Base-by-base conservation (phyloP, 2,113 vertebrate species). In the Taurulus bubalis region DNA sequence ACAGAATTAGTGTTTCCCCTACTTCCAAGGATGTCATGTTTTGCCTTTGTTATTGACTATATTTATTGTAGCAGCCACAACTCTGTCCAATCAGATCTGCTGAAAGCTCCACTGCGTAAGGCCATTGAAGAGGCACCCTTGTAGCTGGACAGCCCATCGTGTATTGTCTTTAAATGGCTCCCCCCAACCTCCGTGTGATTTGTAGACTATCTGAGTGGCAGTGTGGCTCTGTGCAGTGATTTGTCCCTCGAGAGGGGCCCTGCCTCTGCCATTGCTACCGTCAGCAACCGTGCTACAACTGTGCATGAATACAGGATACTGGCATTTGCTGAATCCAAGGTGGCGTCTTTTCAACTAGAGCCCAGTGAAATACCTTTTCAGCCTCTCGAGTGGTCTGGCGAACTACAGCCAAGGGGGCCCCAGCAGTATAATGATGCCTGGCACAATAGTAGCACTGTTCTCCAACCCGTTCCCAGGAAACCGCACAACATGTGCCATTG, bases 381-480 rank as follows among this genome's bases (percentile, higher is more conserved):
- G 94, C 83, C 89, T 80, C 83, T 95, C 85, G 89, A 95, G 94
- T 95, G 94, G 88, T 90, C 89, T 40, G 86, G 89, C 68, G 42
- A 93, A 90, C 89, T 79, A 42, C 75, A 84, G 92, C 94, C 93
- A 90, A 94, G 69, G 90, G 90, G 94, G 91, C 93, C 92, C 87
- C 51, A 78, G 87, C 79, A 76, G 90, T 92, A 95, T 94, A 95
- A 95, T 94, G 94, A 95, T 92, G 93, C 90, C 90, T 93, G 94
- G 93, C 94, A 96, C 94, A 96, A 96, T 94, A 93, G 90, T 77
- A 56, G 87, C 88, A 94, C 94, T 96, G 95, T 96, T 95, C 86
- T 80, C 85, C 81, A 73, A 89, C 80, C 91, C 82, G 93, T 96
- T 96, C 95, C 95, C 95, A 96, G 95, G 95, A 95, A 94, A 95